A percentile compares a stretch with the other conserved stretches of the same genome.
Conservation (phyloP, 2,797 vertebrate genomes). For the Epinephelus coioides region DNA sequence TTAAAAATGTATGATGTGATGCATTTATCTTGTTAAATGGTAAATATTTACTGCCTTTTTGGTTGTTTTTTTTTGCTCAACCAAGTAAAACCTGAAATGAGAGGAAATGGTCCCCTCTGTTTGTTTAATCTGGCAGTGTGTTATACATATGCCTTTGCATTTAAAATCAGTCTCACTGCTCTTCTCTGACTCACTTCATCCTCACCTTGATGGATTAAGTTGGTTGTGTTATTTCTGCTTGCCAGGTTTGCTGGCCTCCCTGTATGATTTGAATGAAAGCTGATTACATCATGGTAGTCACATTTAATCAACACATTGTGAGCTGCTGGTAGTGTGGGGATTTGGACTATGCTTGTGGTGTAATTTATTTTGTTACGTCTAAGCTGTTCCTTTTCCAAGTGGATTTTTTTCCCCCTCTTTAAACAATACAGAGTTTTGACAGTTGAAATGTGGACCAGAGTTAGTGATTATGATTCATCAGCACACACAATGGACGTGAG, state of each 20-base stretch:
- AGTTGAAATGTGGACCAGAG: slow-evolving; percentile 51
- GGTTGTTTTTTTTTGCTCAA: background rate
- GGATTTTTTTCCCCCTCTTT: background rate
- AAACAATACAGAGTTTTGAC: slow-evolving; percentile 40
- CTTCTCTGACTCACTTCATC: slow-evolving; percentile 2
- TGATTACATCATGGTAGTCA: slow-evolving; percentile 29
- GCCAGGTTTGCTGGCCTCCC: slow-evolving; percentile 7
- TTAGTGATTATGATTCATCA: slow-evolving; percentile 54
- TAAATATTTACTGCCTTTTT: background rate
- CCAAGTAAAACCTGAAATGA: background rate
- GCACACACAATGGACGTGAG: slow-evolving; percentile 41
- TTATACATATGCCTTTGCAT: slow-evolving; percentile 4
- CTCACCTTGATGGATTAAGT: slow-evolving; percentile 16
- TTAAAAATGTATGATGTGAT: background rate
- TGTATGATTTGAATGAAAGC: slow-evolving; percentile 30
- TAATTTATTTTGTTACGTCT: slow-evolving; percentile 16
- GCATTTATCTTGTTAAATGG: background rate
- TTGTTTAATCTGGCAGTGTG: background rate
- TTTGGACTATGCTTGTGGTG: slow-evolving; percentile 13
- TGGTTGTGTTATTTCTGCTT: slow-evolving; percentile 20
- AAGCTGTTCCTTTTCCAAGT: slow-evolving; percentile 15
- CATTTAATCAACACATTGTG: slow-evolving; percentile 42
- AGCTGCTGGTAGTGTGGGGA: background rate
- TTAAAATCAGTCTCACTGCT: slow-evolving; percentile 6
- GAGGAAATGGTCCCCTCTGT: background rate